Conservation (phyloP, 1,140 invertebrate species). For the Drosophila bocqueti region DNA sequence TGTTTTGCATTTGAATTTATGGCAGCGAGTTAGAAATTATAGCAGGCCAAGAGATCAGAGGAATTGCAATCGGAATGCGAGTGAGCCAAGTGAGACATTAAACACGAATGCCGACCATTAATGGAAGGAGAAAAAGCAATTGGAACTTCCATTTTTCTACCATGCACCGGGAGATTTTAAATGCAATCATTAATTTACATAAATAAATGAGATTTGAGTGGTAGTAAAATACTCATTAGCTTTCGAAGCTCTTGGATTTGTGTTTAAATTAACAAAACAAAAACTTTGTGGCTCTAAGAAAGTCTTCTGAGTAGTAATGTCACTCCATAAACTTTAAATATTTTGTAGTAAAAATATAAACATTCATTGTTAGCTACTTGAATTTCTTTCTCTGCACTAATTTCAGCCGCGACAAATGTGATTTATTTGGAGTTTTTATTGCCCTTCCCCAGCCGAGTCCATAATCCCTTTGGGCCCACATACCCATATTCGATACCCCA, state of each 20-base stretch:
- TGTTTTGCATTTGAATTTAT: slow-evolving; percentile 73
- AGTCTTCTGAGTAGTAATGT: no score
- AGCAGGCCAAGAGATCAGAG: slow-evolving; percentile 37
- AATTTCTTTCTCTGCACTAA: slow-evolving; percentile 9
- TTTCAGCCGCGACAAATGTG: slow-evolving; percentile 12
- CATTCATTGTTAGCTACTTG: not conserved
- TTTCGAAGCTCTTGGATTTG: not conserved
- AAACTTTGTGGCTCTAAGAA: no score
- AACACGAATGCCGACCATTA: slow-evolving; percentile 52
- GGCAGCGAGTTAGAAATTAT: slow-evolving; percentile 74
- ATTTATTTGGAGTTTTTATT: slow-evolving; percentile 49
- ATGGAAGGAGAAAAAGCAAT: slow-evolving; percentile 41
- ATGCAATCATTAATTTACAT: not conserved
- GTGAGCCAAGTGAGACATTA: slow-evolving; percentile 66
- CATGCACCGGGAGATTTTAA: slow-evolving; percentile 7
- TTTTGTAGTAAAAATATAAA: no score
- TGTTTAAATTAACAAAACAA: no score
- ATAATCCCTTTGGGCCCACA: slow-evolving; percentile 43
- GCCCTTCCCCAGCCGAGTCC: slow-evolving; percentile 10
- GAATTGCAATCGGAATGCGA: slow-evolving; percentile 33
- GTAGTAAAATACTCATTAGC: not conserved
- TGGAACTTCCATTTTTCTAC: slow-evolving; percentile 33
- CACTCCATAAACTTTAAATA: no score
- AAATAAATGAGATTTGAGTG: not conserved
- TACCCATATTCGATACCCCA: slow-evolving; percentile 34